Evolutionary conservation across 2,888 invertebrate genomes (phyloP).

Genomic region (Athrips mouffetella): DNA sequence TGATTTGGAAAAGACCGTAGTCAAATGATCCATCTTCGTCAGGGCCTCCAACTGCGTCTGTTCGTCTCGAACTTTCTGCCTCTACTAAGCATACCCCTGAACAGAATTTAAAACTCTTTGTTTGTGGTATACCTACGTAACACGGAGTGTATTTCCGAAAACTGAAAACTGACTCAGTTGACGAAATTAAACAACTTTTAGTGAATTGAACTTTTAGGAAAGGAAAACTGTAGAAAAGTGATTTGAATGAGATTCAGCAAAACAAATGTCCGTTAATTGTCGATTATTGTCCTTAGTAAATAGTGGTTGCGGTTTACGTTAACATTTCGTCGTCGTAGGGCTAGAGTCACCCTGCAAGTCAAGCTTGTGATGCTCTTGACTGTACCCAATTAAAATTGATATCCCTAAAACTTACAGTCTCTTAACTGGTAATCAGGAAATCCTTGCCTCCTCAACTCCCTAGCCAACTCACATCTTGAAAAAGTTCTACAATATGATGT

Average conservation of each 20-base stretch:
- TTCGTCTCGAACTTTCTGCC: conserved; percentile 68
- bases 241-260: too few relatives aligned
- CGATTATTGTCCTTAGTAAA: too few relatives aligned
- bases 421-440: conserved; percentile 41
- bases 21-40: conserved; percentile 69
- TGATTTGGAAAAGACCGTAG: conserved; percentile 66
- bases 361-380: too few relatives aligned
- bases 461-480: conserved; percentile 40
- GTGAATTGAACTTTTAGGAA: too few relatives aligned
- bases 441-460: conserved; percentile 41
- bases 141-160: too few relatives aligned
- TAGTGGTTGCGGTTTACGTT: too few relatives aligned
- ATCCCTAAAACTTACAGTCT: conserved; percentile 41
- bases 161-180: too few relatives aligned
- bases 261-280: too few relatives aligned
- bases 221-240: too few relatives aligned
- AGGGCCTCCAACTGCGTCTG: conserved; percentile 56
- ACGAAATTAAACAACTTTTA: too few relatives aligned
- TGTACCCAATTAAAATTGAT: background rate
- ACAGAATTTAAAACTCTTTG: background rate
- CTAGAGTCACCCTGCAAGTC: too few relatives aligned
- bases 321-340: too few relatives aligned
- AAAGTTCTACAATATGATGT: conserved; percentile 28
- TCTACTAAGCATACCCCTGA: conserved; percentile 76
- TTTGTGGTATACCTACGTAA: conserved; percentile 1